Conservation (phyloP, 2,113 vertebrate genomes). For the Mionectes macconnelli region DNA sequence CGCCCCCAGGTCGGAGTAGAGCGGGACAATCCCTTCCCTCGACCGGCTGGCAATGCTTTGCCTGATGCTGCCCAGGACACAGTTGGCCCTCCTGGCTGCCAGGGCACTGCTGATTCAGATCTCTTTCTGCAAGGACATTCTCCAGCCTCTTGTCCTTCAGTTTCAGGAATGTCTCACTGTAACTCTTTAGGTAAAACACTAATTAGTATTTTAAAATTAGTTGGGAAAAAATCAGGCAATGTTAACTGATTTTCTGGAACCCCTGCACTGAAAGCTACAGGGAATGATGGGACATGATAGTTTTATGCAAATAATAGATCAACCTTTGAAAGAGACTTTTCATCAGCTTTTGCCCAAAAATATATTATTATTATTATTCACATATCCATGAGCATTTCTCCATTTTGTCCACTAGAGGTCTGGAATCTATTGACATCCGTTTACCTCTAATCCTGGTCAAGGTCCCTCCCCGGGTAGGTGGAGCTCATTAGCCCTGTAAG, state of each 20-base stretch:
- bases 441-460: too few relatives aligned
- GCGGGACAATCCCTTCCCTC: background rate
- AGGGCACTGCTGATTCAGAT: background rate
- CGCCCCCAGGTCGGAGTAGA: fast-evolving
- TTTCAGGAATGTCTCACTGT: background rate
- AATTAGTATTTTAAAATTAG: background rate
- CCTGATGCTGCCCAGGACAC: fast-evolving
- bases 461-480: too few relatives aligned
- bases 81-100: fast-evolving
- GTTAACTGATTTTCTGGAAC: background rate
- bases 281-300: background rate
- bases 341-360: background rate
- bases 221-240: background rate
- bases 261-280: background rate
- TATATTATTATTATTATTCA: too few relatives aligned
- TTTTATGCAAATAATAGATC: background rate
- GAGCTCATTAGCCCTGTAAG: too few relatives aligned
- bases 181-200: background rate
- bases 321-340: background rate
- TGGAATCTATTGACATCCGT: background rate
- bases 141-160: background rate
- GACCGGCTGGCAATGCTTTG: fast-evolving
- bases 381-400: background rate
- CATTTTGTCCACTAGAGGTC: background rate
- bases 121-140: background rate